A percentile compares a stretch with the other conserved stretches of the same genome.
Evolutionary conservation across 2,797 vertebrate genomes (phyloP).

Genomic region (Fundulus diaphanus): DNA sequence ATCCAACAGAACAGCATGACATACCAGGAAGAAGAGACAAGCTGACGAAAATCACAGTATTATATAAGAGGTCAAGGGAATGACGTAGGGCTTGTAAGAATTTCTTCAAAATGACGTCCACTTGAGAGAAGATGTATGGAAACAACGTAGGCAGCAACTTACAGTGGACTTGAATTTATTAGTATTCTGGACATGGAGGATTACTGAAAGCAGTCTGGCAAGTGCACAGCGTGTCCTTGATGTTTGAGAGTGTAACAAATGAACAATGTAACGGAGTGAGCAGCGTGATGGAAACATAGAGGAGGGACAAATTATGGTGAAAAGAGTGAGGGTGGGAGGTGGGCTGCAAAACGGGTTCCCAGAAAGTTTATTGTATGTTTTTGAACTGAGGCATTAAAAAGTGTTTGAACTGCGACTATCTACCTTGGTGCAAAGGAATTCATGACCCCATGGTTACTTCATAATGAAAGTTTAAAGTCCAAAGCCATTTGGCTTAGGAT

Average conservation of each 20-base stretch:
- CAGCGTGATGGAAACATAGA: conserved; percentile 5
- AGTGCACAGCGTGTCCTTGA: conserved; percentile 17
- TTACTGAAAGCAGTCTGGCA: conserved; percentile 19
- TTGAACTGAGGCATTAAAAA: not conserved
- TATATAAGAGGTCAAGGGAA: conserved; percentile 35
- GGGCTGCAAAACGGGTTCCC: not conserved
- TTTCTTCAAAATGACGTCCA: conserved; percentile 3
- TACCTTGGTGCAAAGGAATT: too few relatives aligned
- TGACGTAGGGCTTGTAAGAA: conserved; percentile 9
- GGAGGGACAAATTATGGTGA: not conserved
- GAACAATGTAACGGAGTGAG: conserved; percentile 1
- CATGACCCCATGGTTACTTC: too few relatives aligned
- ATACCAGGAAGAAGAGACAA: conserved; percentile 24
- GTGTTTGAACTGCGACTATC: not conserved
- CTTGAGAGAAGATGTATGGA: conserved; percentile 9
- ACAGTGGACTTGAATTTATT: conserved; percentile 3
- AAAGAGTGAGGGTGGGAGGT: not conserved
- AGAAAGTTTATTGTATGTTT: not conserved
- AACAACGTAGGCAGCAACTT: conserved; percentile 14
- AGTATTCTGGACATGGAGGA: conserved; percentile 8
- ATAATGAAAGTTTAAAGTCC: too few relatives aligned
- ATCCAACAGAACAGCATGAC: conserved; percentile 42
- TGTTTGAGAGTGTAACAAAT: conserved; percentile 20
- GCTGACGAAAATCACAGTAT: conserved; percentile 25
- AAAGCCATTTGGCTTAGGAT: too few relatives aligned